Conservation (phyloP, 2,797 vertebrate species). For the Platalea minor region DNA sequence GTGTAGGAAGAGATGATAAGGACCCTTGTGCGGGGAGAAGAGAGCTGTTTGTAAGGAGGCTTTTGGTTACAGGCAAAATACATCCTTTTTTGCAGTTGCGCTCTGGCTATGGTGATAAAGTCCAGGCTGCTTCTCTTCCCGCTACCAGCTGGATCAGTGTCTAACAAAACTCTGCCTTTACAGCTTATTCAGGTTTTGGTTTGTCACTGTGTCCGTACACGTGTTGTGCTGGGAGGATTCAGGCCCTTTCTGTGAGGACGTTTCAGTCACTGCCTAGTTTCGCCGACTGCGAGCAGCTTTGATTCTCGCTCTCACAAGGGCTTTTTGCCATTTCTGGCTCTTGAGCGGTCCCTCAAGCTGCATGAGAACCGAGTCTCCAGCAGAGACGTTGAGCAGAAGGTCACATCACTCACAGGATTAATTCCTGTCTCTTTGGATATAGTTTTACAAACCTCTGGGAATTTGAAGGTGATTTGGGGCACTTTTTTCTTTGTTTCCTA, state of each 20-base stretch:
- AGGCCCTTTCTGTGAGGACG: not conserved
- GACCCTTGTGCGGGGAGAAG: not conserved
- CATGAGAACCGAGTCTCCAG: not conserved
- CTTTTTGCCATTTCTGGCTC: constrained; percentile 28
- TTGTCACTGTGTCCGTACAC: not conserved
- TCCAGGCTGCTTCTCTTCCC: not conserved
- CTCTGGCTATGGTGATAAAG: not conserved
- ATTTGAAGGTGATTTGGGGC: not conserved
- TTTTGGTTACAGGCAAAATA: not conserved
- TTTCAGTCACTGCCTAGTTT: not conserved
- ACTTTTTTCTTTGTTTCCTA: not conserved
- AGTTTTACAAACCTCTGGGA: not conserved
- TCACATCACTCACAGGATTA: not conserved
- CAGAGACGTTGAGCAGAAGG: constrained; percentile 11
- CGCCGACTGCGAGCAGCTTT: not conserved
- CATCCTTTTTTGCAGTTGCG: not conserved
- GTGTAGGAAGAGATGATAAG: not conserved
- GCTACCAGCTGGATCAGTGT: not conserved
- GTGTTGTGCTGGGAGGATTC: not conserved
- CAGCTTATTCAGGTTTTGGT: not conserved
- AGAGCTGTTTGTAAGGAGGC: not conserved
- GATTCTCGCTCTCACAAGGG: not conserved
- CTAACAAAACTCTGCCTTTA: not conserved
- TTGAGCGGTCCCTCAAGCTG: not conserved
- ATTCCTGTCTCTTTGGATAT: not conserved